Percentiles rank a stretch among this genome's conserved stretches.
Evolutionary conservation across 2,888 invertebrate species (phyloP).

Genomic region (Kuschelorhynchus macadamiae): DNA sequence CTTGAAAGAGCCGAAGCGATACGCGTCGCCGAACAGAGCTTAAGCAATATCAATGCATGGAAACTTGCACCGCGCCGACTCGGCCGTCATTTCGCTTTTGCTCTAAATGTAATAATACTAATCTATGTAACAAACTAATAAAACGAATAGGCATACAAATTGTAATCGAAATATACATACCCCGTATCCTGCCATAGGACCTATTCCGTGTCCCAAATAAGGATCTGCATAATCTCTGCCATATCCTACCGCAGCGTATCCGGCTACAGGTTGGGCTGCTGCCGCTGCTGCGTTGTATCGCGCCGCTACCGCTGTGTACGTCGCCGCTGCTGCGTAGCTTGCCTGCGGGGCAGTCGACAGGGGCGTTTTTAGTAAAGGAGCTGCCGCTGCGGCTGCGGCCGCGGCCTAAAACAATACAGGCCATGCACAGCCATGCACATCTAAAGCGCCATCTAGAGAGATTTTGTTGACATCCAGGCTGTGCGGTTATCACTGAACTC

Average conservation of each 20-base stretch:
- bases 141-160: too few relatives aligned
- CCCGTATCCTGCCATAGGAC: conserved; percentile 97
- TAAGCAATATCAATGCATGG: too few relatives aligned
- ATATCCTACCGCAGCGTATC: conserved; percentile 83
- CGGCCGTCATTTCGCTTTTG: too few relatives aligned
- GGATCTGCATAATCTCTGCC: conserved; percentile 94
- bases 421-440: conserved; percentile 67
- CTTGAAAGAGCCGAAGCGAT: too few relatives aligned
- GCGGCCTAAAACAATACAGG: conserved; percentile 71
- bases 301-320: conserved; percentile 82
- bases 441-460: conserved; percentile 60
- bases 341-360: conserved; percentile 88
- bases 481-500: conserved; percentile 51
- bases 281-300: conserved; percentile 80
- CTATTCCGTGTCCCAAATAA: conserved; percentile 95
- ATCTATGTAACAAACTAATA: too few relatives aligned
- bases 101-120: too few relatives aligned
- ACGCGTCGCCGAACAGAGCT: too few relatives aligned
- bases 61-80: too few relatives aligned
- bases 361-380: conserved; percentile 87
- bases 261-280: conserved; percentile 80
- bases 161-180: conserved; percentile 80
- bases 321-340: conserved; percentile 87
- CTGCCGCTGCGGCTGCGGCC: conserved; percentile 77
- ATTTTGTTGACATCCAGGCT: conserved; percentile 48